phyloP scores from a whole-genome alignment of 2,797 vertebrate species.

The Chelon labrosus region DNA sequence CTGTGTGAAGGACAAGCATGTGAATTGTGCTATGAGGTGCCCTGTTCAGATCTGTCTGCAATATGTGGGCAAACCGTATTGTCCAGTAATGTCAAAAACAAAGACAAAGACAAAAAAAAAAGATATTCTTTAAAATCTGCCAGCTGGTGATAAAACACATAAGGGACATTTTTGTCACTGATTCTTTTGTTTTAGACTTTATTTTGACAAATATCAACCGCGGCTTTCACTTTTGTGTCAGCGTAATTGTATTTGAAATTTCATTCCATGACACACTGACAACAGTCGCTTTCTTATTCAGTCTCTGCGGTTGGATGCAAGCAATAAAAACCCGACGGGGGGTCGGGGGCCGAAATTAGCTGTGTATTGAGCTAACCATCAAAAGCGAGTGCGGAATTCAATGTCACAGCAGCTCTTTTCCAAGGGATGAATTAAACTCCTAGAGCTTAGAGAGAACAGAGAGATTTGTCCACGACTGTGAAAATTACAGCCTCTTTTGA shows the following conservation, averaged over 20 bases:
- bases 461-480: slow-evolving; percentile 58
- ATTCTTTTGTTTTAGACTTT: slow-evolving; percentile 47
- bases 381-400: slow-evolving; percentile 43
- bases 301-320: slow-evolving; percentile 62
- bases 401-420: slow-evolving; percentile 49
- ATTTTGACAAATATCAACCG: slow-evolving; percentile 58
- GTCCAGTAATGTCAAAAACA: slow-evolving; percentile 22
- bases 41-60: slow-evolving; percentile 22
- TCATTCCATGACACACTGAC: slow-evolving; percentile 49
- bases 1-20: slow-evolving; percentile 9
- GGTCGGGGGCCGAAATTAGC: slow-evolving; percentile 41
- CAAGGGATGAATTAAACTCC: slow-evolving; percentile 37
- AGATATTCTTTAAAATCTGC: slow-evolving; percentile 40
- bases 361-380: slow-evolving; percentile 51
- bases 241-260: slow-evolving; percentile 65
- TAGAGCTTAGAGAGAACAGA: slow-evolving; percentile 33
- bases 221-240: slow-evolving; percentile 48
- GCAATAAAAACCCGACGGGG: slow-evolving; percentile 57
- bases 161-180: slow-evolving; percentile 32
- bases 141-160: slow-evolving; percentile 19
- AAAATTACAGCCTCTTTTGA: slow-evolving; percentile 37
- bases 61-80: background rate
- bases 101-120: slow-evolving; percentile 31
- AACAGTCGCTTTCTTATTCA: slow-evolving; percentile 58
- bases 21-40: slow-evolving; percentile 1